Evolutionary conservation across 1,140 invertebrate species (phyloP), one percentile per base, ranked within the genome.

Genomic region (Frieseomelitta varia): DNA sequence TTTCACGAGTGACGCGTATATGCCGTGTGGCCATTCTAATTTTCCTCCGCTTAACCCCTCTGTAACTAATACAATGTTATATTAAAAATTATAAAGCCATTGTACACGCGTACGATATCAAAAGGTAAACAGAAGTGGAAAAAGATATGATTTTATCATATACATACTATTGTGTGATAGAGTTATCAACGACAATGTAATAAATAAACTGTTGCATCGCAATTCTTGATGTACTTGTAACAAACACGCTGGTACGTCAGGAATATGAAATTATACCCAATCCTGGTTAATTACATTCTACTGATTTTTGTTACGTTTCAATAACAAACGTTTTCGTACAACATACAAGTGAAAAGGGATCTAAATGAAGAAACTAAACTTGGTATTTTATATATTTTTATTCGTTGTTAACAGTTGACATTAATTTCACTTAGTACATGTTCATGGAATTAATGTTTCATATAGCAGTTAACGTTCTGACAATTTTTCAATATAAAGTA

Each of bases 141-240:
- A 30, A 71, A 77, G 81, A 55, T 81, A 89, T 81, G 81, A 85
- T 75, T 84, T 89, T 88, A 90, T 73, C 80, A 88, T 91, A 84
- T 91, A 91, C 75, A 84, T 91, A 91, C 75, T 92, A 92, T 88
- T 90, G 85, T 92, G 91, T 92, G 90, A 90, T 90, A 91, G 88
- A 88, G 81, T 84, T 91, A 91, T 90, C 87, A 87, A 91, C 90
- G 85, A 91, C 86, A 86, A 89, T 87, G 91, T 92, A 92, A 92
- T 90, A 92, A 92, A 92, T 90, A 91, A 92, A 91, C 85, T 90
- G 90, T 92, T 91, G 84, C 85, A 87, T 90, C 85, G 87, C 71
- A 89, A 81, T 85, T 63, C 86, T 69, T 19, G 69, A 88, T 53
- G 67, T 88, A 77, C 68, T 90, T 53, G 77, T 27, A 58, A 75